Evolutionary conservation across 2,888 invertebrate genomes (phyloP).

Genomic region (Phorcus lineatus): DNA sequence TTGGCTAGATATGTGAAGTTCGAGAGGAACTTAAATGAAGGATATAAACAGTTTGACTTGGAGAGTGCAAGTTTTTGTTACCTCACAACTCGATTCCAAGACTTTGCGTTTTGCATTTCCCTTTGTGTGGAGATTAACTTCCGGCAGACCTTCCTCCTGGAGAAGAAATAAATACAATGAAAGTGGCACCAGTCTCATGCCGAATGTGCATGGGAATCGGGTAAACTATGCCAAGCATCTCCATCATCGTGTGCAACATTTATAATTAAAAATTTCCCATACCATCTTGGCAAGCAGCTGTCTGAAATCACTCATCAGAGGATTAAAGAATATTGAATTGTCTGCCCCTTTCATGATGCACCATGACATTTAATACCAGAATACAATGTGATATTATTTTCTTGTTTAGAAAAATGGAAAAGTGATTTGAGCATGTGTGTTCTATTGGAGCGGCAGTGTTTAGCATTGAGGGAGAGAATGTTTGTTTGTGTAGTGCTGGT

Average conservation of each 20-base stretch:
- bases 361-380: neutral
- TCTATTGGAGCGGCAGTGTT: neutral
- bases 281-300: neutral
- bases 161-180: neutral
- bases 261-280: neutral
- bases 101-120: neutral
- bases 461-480: neutral
- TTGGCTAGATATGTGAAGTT: neutral
- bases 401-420: neutral
- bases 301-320: neutral
- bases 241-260: neutral
- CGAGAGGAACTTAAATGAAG: constrained; percentile 1
- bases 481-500: neutral
- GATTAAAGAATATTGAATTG: neutral
- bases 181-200: neutral
- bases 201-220: neutral
- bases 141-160: neutral
- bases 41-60: constrained; percentile 10
- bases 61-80: constrained; percentile 10
- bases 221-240: neutral
- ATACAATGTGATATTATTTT: neutral
- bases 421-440: neutral
- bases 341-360: neutral
- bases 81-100: neutral
- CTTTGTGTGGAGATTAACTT: constrained; percentile 1